Conservation (phyloP, 2,113 vertebrate species). For the Athene cunicularia region DNA sequence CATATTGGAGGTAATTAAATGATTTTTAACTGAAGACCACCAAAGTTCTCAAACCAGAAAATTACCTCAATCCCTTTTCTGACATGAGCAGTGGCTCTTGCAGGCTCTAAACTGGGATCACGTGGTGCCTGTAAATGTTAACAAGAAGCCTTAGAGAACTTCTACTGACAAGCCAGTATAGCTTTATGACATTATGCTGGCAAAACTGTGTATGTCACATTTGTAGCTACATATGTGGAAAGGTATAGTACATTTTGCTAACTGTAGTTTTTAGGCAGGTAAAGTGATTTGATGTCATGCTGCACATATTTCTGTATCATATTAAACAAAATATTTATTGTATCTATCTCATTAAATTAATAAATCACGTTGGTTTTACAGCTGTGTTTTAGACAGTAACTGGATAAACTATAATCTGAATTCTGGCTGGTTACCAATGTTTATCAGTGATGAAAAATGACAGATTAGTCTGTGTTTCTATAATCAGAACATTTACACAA, state of each 20-base stretch:
- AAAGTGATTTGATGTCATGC: conserved; percentile 5
- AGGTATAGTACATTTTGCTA: background rate
- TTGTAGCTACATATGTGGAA: background rate
- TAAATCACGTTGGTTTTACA: background rate
- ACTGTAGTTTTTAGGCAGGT: conserved; percentile 12
- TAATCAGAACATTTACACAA: conserved; percentile 33
- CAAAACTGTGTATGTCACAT: conserved; percentile 33
- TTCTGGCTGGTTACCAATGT: background rate
- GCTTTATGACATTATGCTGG: conserved; percentile 53
- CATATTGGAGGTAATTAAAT: background rate
- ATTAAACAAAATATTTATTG: background rate
- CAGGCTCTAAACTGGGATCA: conserved; percentile 20
- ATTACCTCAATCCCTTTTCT: background rate
- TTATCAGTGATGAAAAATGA: conserved; percentile 45
- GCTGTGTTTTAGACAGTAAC: background rate
- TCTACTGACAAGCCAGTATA: conserved; percentile 58
- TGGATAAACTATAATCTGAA: conserved; percentile 9
- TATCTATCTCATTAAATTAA: background rate
- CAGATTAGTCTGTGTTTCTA: conserved; percentile 22
- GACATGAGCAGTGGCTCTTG: conserved; percentile 33
- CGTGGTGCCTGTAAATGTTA: conserved; percentile 48
- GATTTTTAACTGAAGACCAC: background rate
- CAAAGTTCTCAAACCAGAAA: background rate
- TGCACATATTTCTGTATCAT: background rate
- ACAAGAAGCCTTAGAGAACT: conserved; percentile 63